Evolutionary conservation across 64 coral and sea anemone species (phyloP), one percentile per base, ranked within the genome.

Genomic region (Montipora efflorescens): DNA sequence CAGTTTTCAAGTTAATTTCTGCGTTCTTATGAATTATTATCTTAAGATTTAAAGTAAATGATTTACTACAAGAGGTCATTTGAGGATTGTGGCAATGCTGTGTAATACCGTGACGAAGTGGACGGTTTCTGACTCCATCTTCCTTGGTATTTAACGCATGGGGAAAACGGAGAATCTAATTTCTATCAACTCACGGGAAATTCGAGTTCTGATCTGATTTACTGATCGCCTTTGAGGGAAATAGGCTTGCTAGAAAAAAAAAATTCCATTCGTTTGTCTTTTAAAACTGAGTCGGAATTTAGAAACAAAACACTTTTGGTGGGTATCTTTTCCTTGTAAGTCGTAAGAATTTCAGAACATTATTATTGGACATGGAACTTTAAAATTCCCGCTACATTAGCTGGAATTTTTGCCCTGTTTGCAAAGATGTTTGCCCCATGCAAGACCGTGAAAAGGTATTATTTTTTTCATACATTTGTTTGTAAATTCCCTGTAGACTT

Each of bases 401-500:
- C 62, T 11, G 62, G 1, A 67, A 67, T 10, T 67, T 67, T 67
- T 14, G 62, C 62, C 62, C 11, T 67, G 62, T 67, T 67, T 67
- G 62, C 62, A 67, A 67, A 28, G 62, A 67, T 67, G 62, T 67
- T 67, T 67, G 5, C 62, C 7, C 62, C 19, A 67, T 14, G 62
- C 62, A 67, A 67, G 62, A 67, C 19, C 62, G 62, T 67, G 62
- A 67, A 67, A 67, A 19, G 5, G 28, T 28, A 28, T 11, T 19
- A 14, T 14, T 67, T 67, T 67, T 67, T 12, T 67, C 62, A 4
- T 19, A 67, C 19, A 67, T 67, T 67, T 67, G 2, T 67, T 67
- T 67, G 62, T 67, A 67, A 67, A 67, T 67, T 67, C 62, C 62
- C 62, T 67, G 62, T 67, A 67, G 62, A 67, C 62, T 67, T 67